Base-by-base conservation (phyloP, 2,113 vertebrate genomes). In the Hippocampus comes region DNA sequence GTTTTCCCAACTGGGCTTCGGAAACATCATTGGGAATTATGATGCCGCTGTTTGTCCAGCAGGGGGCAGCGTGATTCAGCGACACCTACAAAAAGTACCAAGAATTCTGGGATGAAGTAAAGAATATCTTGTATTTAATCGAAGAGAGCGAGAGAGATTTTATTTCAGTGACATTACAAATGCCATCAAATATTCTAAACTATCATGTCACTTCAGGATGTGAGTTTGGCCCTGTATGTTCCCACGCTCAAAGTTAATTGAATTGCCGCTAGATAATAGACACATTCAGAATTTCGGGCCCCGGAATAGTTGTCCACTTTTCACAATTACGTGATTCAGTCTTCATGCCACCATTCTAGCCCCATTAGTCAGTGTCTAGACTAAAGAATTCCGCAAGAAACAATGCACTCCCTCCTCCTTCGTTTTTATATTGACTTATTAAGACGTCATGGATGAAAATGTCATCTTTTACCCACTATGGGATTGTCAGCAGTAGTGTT, bases 211-310 rank as follows among this genome's bases (percentile, higher is more conserved):
- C 41, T 23, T 65, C 21, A 25, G 63, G 63, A 65, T 9, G 41
- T 3, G 42, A 25, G 14, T 46, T 48, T 25, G 23, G 15, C 38
- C 48, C 64, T 48, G n/a, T 6, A 9, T 66, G 64, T 48, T 66
- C 64, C 64, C 64, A 48, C 64, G 17, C 43, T 66, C 42, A 25
- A 48, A 23, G 48, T 66, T 66, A 66, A 66, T 66, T 66, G 14
- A 66, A 66, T 66, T 66, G 14, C 64, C 23, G 17, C 64, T 4
- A 17, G 14, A 66, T 66, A 66, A 66, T 14, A 18, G 43, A 27
- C 43, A 27, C 43, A 48, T 66, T 66, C 64, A 48, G 42, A 43
- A 41, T 65, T 42, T n/a, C 5, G n/a, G 21, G 63, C 34, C 12
- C 63, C 48, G 43, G 27, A 53, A 53, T 53, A 51, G 46, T 53